These are phyloP conservation scores for Chelmon rostratus DNA, from an alignment of 2,797 vertebrate genomes.

Conservation along the genomic window DNA sequence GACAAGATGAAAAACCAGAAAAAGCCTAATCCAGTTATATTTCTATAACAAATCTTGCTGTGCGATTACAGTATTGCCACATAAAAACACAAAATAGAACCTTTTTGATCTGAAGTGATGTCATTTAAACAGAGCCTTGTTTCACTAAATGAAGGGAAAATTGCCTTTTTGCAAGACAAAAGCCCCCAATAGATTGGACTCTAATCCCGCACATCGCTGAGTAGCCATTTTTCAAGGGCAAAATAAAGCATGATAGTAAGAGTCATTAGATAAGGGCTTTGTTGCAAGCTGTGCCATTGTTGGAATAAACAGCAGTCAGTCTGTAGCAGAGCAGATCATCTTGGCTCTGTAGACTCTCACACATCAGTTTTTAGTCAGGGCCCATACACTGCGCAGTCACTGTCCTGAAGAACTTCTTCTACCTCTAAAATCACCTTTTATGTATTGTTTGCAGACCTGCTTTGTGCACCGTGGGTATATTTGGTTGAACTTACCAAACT, in stretches of 20 bases:
- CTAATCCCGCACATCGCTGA: conserved; percentile 74
- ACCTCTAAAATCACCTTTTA: conserved; percentile 46
- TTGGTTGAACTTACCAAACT: conserved; percentile 28
- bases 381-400: conserved; percentile 17
- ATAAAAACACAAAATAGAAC: conserved; percentile 59
- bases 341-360: conserved; percentile 35
- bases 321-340: conserved; percentile 42
- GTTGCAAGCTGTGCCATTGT: conserved; percentile 58
- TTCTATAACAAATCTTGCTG: conserved; percentile 39
- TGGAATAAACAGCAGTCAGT: conserved; percentile 62
- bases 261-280: conserved; percentile 69
- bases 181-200: conserved; percentile 61
- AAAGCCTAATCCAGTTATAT: conserved; percentile 47
- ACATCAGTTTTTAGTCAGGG: conserved; percentile 27
- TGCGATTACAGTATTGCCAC: conserved; percentile 32
- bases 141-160: conserved; percentile 69
- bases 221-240: conserved; percentile 64
- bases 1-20: conserved; percentile 36
- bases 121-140: conserved; percentile 67
- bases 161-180: conserved; percentile 72
- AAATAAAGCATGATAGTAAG: conserved; percentile 72
- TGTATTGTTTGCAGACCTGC: conserved; percentile 18
- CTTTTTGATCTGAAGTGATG: conserved; percentile 63
- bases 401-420: conserved; percentile 31
- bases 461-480: conserved; percentile 20